Evolutionary conservation across 2,888 invertebrate species (phyloP).

Genomic region (Uropetala carovei): DNA sequence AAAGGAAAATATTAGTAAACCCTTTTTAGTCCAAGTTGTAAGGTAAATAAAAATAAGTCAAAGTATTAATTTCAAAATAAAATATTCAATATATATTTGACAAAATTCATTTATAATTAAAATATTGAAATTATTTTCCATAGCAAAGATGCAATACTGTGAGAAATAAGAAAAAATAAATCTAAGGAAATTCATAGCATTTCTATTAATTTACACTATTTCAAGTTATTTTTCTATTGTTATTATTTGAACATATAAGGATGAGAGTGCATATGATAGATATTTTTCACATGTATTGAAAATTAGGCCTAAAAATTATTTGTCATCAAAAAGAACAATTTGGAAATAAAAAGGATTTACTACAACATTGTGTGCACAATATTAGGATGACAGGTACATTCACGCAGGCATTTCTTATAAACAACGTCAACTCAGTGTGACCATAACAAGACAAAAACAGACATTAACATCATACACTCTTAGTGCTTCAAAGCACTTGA

Average conservation of each 20-base stretch:
- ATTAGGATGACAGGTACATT: constrained; percentile 63
- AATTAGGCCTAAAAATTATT: constrained; percentile 27
- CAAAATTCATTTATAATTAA: no score
- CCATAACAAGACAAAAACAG: constrained; percentile 56
- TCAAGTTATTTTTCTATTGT: neutral
- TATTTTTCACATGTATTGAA: neutral
- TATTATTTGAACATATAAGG: neutral
- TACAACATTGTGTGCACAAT: constrained; percentile 50
- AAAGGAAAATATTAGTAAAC: constrained; percentile 56
- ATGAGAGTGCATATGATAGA: neutral
- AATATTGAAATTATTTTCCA: no score
- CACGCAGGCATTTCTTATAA: constrained; percentile 57
- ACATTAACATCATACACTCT: constrained; percentile 59
- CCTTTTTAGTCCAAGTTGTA: constrained; percentile 51
- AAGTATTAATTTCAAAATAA: neutral
- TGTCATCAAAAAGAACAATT: neutral
- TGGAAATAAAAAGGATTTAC: constrained; percentile 52
- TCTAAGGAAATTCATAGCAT: no score
- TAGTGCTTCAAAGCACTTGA: neutral
- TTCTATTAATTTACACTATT: neutral
- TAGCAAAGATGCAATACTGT: no score
- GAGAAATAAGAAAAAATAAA: no score
- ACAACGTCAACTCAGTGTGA: constrained; percentile 58
- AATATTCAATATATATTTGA: no score
- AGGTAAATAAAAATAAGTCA: neutral